Evolutionary conservation across 1,140 invertebrate species (phyloP).

Genomic region (Dinoponera quadriceps): DNA sequence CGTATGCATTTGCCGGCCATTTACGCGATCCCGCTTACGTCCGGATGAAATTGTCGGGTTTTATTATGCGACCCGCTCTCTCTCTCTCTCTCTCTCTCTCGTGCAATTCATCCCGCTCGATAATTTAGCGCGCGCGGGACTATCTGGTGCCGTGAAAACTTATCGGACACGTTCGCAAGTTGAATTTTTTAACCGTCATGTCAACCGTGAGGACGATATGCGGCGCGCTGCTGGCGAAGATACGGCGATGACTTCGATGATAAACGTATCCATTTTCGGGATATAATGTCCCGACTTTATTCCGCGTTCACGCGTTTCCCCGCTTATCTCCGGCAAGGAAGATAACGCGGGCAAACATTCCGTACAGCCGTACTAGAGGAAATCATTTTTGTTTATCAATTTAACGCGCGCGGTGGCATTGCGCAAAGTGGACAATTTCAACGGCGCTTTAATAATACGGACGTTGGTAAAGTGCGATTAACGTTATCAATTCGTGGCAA

Average conservation of each 20-base stretch:
- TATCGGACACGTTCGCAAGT: constrained; percentile 14
- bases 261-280: constrained; percentile 31
- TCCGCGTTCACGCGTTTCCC: neutral
- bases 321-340: neutral
- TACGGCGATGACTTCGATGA: constrained; percentile 29
- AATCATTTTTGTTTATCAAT: constrained; percentile 29
- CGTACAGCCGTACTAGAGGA: neutral
- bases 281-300: neutral
- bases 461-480: neutral
- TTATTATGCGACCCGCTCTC: constrained; percentile 42
- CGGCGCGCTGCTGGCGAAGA: neutral
- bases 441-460: neutral
- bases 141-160: constrained; percentile 41
- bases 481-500: constrained; percentile 5
- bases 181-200: constrained; percentile 38
- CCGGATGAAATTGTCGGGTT: constrained; percentile 48
- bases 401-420: neutral
- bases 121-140: constrained; percentile 27
- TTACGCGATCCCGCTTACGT: constrained; percentile 40
- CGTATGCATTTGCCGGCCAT: constrained; percentile 53
- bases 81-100: too few relatives aligned
- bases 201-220: constrained; percentile 39
- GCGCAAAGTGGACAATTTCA: neutral
- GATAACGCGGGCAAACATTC: constrained; percentile 24
- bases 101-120: constrained; percentile 37